Evolutionary conservation across 2,113 vertebrate species (phyloP).

Genomic region (Semicossyphus pulcher): DNA sequence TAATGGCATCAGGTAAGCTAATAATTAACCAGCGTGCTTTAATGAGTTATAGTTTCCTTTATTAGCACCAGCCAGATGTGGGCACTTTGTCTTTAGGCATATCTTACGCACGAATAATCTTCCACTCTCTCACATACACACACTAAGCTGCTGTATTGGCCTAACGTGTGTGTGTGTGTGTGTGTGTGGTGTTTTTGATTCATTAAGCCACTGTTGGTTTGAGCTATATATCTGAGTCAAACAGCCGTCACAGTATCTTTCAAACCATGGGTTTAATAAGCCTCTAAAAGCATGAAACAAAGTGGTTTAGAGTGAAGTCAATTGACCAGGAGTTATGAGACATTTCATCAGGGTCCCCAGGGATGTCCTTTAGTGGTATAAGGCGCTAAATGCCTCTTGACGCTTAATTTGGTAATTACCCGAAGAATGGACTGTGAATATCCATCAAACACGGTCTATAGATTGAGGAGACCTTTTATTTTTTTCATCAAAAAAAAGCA

Average conservation of each 20-base stretch:
- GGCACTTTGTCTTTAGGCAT: conserved; percentile 40
- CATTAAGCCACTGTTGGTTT: conserved; percentile 7
- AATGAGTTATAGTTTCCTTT: conserved; percentile 54
- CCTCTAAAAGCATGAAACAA: not conserved
- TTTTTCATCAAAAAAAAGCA: not conserved
- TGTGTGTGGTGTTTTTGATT: conserved; percentile 4
- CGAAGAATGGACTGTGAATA: not conserved
- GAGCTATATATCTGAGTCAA: conserved; percentile 6
- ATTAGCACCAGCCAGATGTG: conserved; percentile 64
- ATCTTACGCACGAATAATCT: conserved; percentile 11
- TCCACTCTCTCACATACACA: not conserved
- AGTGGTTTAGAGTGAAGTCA: conserved; percentile 12
- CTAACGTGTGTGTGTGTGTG: not conserved
- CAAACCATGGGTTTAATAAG: not conserved
- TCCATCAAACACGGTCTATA: not conserved
- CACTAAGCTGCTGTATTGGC: conserved; percentile 11
- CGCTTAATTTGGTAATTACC: conserved; percentile 1
- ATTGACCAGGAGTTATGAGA: conserved; percentile 21
- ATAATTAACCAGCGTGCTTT: conserved; percentile 57
- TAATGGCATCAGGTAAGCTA: conserved; percentile 35
- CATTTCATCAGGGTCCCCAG: conserved; percentile 3
- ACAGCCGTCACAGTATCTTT: not conserved
- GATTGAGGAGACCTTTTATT: not conserved
- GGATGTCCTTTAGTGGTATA: conserved; percentile 3
- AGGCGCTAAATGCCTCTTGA: conserved; percentile 5